Evolutionary conservation across 2,113 vertebrate species (phyloP).

Genomic region (Potamarius usumacintae): DNA sequence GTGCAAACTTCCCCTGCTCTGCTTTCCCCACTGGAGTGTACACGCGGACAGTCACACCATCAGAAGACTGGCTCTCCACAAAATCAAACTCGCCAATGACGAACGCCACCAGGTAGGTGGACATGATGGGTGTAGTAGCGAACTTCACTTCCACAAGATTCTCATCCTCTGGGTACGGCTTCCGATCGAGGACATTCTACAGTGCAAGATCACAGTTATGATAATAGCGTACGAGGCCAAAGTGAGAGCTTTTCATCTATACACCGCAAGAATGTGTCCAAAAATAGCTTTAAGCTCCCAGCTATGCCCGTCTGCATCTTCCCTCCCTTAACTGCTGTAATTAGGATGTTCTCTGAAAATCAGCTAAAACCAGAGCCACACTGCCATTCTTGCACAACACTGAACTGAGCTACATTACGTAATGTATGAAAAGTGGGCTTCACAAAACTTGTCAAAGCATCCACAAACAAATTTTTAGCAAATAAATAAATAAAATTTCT

Average conservation of each 20-base stretch:
- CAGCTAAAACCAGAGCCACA: constrained; percentile 5
- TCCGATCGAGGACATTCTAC: constrained; percentile 89
- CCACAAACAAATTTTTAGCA: too few species aligned
- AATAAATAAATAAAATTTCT: background rate
- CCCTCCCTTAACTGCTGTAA: constrained; percentile 23
- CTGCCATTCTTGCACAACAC: constrained; percentile 2
- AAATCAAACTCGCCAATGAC: constrained; percentile 97
- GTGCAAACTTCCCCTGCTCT: constrained; percentile 94
- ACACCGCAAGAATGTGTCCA: constrained; percentile 12
- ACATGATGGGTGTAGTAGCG: constrained; percentile 91
- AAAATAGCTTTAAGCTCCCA: background rate
- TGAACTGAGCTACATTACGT: background rate
- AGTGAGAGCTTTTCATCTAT: background rate
- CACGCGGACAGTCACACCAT: constrained; percentile 88
- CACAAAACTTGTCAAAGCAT: background rate
- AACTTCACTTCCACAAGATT: constrained; percentile 93
- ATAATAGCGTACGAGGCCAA: background rate
- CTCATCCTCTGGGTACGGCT: constrained; percentile 88
- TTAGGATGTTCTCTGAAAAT: constrained; percentile 2
- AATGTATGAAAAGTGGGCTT: background rate
- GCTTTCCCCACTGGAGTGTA: constrained; percentile 95
- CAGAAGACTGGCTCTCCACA: constrained; percentile 90
- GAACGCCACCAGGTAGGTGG: constrained; percentile 95
- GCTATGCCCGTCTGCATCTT: background rate
- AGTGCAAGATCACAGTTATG: background rate